Base-by-base conservation (phyloP, 2,797 vertebrate species). In the Hippoglossus hippoglossus region DNA sequence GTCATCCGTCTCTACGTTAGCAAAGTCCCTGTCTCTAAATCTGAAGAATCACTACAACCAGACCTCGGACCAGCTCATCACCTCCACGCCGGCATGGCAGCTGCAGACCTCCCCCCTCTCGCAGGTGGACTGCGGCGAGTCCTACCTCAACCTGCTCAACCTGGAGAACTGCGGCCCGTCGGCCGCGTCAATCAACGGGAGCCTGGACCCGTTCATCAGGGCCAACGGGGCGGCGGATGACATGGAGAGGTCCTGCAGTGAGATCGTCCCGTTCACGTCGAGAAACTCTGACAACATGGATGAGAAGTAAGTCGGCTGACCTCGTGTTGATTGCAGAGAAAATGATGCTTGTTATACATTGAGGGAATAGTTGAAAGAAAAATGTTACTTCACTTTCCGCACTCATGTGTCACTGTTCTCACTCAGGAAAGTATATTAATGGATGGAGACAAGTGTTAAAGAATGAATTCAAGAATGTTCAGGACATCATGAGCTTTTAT, bases 21-120 rank as follows among this genome's bases (percentile, higher is more conserved):
- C 75, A 0, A 94, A 92, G 63, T 91, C 94, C 0, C 89, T 96
- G n/a, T 94, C 95, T 11, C 93, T 96, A 71, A 96, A 96, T 85
- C 87, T 96, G 89, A 97, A 95, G 92, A 96, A 96, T 74, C 90
- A 90, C 79, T 95, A 94, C 93, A 93, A 89, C 82, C 85, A 94
- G 74, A 89, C 91, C 3, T 61, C 90, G 82, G 94, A 93, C 52
- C 90, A 93, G 80, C 94, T 95, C 90, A 86, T 93, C 89, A 95
- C 95, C 79, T 97, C 96, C 72, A 95, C 86, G 0, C 95, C 95
- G 0, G 92, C 94, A 8, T 95, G 92, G 74, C 77, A 86, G 0
- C 83, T 89, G 36, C 85, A 88, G 69, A 87, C 86, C 74, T 83
- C 90, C 57, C 75, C 92, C 0, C 68, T 84, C 26, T 67, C 64